Conservation (phyloP, 1,140 invertebrate genomes). For the Drosophila suzukii region DNA sequence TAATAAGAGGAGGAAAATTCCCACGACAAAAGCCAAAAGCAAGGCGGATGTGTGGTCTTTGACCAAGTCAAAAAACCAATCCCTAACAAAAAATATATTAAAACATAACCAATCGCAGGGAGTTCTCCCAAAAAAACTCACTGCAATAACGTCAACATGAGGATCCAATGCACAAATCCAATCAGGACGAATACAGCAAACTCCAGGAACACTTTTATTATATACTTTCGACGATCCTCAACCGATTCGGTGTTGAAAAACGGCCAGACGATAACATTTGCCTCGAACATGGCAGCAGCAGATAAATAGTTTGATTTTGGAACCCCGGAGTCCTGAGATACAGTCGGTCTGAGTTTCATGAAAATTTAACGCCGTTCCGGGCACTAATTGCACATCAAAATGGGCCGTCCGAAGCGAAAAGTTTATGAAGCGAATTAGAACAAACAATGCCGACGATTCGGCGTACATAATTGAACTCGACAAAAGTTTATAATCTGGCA, state of each 20-base stretch:
- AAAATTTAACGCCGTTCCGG: conserved; percentile 4
- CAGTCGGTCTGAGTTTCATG: background rate
- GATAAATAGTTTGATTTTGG: conserved; percentile 13
- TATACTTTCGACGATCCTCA: conserved; percentile 17
- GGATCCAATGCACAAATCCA: conserved; percentile 40
- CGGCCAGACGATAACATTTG: conserved; percentile 15
- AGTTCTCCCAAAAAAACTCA: background rate
- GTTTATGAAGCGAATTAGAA: conserved; percentile 33
- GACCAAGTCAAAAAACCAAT: background rate
- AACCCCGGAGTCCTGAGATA: conserved; percentile 1
- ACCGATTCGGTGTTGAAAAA: conserved; percentile 16
- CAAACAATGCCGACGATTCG: conserved; percentile 34
- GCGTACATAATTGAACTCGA: conserved; percentile 68
- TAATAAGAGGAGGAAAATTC: conserved; percentile 25
- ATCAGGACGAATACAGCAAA: background rate
- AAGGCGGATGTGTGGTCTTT: conserved; percentile 7
- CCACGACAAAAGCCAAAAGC: conserved; percentile 13
- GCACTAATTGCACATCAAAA: conserved; percentile 43
- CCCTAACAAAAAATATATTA: background rate
- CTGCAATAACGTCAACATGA: conserved; percentile 3
- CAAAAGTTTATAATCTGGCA: conserved; percentile 74
- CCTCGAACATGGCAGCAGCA: conserved; percentile 48
- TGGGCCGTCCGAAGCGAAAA: conserved; percentile 21
- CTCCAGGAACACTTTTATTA: conserved; percentile 9
- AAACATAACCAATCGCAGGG: background rate